Evolutionary conservation across 2,888 invertebrate species (phyloP).

Genomic region (Dynastes hyllus): DNA sequence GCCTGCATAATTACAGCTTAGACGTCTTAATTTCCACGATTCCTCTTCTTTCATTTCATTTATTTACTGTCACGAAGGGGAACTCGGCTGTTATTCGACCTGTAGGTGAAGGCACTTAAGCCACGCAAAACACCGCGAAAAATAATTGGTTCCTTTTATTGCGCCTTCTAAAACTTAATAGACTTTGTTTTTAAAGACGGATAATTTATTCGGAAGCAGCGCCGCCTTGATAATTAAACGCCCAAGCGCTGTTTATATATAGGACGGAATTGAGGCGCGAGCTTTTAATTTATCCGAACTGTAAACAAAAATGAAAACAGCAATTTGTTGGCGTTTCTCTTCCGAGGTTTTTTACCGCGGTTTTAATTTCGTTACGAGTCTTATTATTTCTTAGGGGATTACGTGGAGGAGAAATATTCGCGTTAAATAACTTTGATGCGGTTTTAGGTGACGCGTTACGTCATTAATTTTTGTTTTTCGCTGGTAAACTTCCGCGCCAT

Average conservation of each 20-base stretch:
- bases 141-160: constrained; percentile 33
- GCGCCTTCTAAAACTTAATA: constrained; percentile 34
- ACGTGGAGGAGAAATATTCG: not conserved
- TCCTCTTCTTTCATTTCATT: constrained; percentile 27
- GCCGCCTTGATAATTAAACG: constrained; percentile 35
- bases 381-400: not conserved
- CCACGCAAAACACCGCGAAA: constrained; percentile 1
- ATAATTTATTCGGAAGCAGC: constrained; percentile 39
- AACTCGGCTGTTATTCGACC: not conserved
- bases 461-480: constrained; percentile 1
- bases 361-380: constrained; percentile 9
- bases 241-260: not conserved
- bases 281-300: constrained; percentile 28
- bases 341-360: not conserved
- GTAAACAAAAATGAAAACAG: constrained; percentile 22
- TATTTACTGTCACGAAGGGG: not conserved
- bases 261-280: constrained; percentile 1
- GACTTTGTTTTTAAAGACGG: constrained; percentile 32
- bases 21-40: constrained; percentile 5
- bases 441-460: not conserved
- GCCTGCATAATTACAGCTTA: constrained; percentile 6
- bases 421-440: not conserved
- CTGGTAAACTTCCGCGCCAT: not conserved
- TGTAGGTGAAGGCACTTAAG: not conserved
- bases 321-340: constrained; percentile 12